Evolutionary conservation across 2,888 invertebrate species (phyloP), one percentile per base, ranked within the genome.

Genomic region (Pherbina coryleti): DNA sequence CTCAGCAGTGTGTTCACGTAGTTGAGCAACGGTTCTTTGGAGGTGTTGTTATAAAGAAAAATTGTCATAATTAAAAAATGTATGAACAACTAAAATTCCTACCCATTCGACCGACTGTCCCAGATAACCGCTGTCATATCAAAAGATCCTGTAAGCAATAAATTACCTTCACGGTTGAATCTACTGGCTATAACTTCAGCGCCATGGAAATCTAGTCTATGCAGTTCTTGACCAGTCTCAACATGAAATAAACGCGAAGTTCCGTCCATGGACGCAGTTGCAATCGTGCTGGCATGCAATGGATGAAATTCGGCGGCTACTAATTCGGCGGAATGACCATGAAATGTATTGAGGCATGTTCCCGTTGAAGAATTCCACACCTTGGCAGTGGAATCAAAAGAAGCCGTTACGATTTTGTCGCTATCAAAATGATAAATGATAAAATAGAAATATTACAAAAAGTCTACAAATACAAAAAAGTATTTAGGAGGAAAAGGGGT

Each of bases 301-400:
- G 93, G 92, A 84, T 93, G 93, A 89, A 95, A 95, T 88, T 93
- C 92, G 0, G 93, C 92, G 0, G 92, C 92, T 57, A 95, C 94
- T 75, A 94, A 92, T 89, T 96, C 95, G 0, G 93, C 95, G 0
- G 91, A 90, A 86, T 96, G 96, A 0, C 96, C 96, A 90, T 93
- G 92, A 72, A 95, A 90, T 0, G 94, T 94, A 64, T 92, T 91
- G 75, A 93, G 89, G 83, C 94, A 94, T 51, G 92, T 91, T 0
- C 94, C 95, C 0, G 91, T 92, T 72, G 90, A 90, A 0, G 93
- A 91, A 76, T 93, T 92, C 96, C 96, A 96, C 55, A 96, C 90
- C 83, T 92, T 92, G 0, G 94, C 94, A 0, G 95, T 94, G 87
- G 93, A 94, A 89, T 96, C 96, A 84, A 96, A 95, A 0, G 96